Conservation (phyloP, 1,140 invertebrate species). For the Zaprionus lachaisei region DNA sequence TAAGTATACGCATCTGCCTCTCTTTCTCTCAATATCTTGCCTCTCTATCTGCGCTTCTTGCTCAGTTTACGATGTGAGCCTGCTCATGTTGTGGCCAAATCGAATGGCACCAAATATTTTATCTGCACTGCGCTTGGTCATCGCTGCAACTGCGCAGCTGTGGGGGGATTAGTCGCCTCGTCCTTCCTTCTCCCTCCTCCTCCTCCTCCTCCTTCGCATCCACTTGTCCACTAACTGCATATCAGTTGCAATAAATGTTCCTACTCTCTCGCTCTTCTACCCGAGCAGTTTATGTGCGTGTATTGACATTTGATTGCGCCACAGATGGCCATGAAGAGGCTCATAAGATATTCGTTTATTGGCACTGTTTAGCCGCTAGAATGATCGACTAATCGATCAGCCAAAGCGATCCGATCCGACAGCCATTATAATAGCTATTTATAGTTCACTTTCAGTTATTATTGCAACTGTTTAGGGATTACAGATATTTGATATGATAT, state of each 20-base stretch:
- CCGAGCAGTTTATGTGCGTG: constrained; percentile 59
- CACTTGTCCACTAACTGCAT: constrained; percentile 26
- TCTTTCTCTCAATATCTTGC: constrained; percentile 6
- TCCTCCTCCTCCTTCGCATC: not conserved
- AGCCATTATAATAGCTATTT: not conserved
- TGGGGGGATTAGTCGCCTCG: not conserved
- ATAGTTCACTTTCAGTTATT: not conserved
- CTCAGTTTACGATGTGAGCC: constrained; percentile 69
- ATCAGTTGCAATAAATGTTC: constrained; percentile 66
- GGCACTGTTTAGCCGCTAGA: constrained; percentile 31
- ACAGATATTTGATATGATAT: not conserved
- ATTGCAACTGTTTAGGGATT: not conserved
- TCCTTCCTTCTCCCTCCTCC: not conserved
- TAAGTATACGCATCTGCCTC: constrained; percentile 47
- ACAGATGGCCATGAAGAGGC: constrained; percentile 57
- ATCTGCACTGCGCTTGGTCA: constrained; percentile 38
- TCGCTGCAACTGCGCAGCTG: constrained; percentile 8
- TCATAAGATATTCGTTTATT: constrained; percentile 43
- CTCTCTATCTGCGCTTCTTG: constrained; percentile 22
- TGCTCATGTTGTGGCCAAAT: constrained; percentile 70
- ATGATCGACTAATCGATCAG: constrained; percentile 19
- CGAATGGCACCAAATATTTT: constrained; percentile 79
- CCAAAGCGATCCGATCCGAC: constrained; percentile 1
- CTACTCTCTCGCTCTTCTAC: constrained; percentile 19
- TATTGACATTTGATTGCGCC: constrained; percentile 76